Evolutionary conservation across 2,888 invertebrate genomes (phyloP), one percentile per base, ranked within the genome.

Genomic region (Plusia festucae): DNA sequence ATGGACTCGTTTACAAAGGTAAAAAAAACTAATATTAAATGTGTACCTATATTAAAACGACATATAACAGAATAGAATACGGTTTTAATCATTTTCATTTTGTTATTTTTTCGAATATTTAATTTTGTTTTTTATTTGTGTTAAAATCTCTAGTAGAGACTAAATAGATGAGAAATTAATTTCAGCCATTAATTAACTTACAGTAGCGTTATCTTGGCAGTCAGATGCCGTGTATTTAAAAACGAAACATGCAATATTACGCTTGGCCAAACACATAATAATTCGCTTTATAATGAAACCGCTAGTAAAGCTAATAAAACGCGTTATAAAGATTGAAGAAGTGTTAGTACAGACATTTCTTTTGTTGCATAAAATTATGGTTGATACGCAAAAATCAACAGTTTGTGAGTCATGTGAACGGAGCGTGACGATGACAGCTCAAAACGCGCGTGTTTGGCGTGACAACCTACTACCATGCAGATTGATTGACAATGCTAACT

Each of bases 401-500:
- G 46, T 49, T 49, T 18, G 46, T 49, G 46, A 49, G 46, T 49
- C 46, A 49, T 49, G 46, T 49, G 46, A 49, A 49, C 46, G 18
- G 18, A 49, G 18, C 46, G 46, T 49, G 46, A 49, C 46, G 46
- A 20, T 20, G 46, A 44, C 44, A 5, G 16, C 20, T 49, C 46
- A 49, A 49, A 49, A 49, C 46, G 46, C 20, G 46, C 46, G 46
- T 49, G 46, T 49, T 49, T 49, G 56, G 56, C 27, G 85, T 88
- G 88, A 88, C 90, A 88, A 85, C 85, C 85, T 78, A 82, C 85
- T 80, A 84, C 85, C 82, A 71, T 57, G 68, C 49, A 86, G 88
- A 87, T 88, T 90, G 90, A 92, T 90, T 87, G 90, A 90, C 88
- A 87, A 84, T 85, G 85, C 82, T 83, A 86, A 87, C 86, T 84